Evolutionary conservation across 1,140 invertebrate species (phyloP), one percentile per base, ranked within the genome.

Genomic region (Notospermus geniculatus): DNA sequence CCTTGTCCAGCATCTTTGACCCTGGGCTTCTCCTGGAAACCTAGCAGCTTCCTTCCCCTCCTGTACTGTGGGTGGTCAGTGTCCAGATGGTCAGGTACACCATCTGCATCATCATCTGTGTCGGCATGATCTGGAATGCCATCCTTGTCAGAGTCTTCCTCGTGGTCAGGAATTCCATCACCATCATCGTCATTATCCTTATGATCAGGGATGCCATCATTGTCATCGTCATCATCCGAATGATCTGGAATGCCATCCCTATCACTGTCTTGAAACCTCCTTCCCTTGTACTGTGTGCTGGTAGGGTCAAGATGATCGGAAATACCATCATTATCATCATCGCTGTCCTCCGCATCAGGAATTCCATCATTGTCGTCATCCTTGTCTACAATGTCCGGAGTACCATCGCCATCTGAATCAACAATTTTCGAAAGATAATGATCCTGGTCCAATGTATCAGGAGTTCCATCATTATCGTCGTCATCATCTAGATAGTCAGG

Each of bases 401-500:
- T 36, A 17, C n/a, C 76, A 65, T 78, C 72, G 46, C 70, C 69
- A 63, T 78, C 73, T 23, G 55, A 59, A 46, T 74, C 70, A 22
- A 60, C 61, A 22, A 15, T 71, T 54, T 11, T 70, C 68, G 19
- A 76, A 73, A 27, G 76, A 67, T 76, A 70, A 30, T 63, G 67
- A 55, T 73, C 74, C 19, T 71, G 60, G 45, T 59, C 66, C 50
- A 59, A 23, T 19, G 62, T 50, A 58, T 73, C 68, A 13, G 70
- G 70, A 29, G 72, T 72, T 11, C 76, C 75, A 63, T 77, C 71
- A 54, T 67, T 67, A 57, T 77, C 74, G 50, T 64, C 70, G 65
- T 77, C 75, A 62, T 76, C 64, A 50, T 76, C 72, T 23, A 63
- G 54, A 19, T 63, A 29, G 46, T 66, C 60, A 13, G 63, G 67